A percentile compares a stretch with the other conserved stretches of the same genome.
Evolutionary conservation across 2,797 vertebrate genomes (phyloP).

Genomic region (Harpagifer antarcticus): DNA sequence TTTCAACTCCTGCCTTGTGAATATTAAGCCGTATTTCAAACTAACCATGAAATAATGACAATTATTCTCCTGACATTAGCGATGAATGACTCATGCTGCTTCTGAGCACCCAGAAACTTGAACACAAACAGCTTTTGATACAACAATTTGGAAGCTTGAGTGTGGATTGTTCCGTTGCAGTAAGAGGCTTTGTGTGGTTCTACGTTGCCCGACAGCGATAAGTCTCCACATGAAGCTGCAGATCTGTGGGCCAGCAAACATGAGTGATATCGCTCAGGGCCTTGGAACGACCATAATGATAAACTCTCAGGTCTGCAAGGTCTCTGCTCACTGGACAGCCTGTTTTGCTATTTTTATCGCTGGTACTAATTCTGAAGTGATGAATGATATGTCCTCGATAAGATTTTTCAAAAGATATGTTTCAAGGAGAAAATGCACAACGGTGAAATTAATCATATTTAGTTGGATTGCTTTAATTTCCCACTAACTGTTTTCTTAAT

Average conservation of each 20-base stretch:
- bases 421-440: conserved; percentile 50
- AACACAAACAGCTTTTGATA: conserved; percentile 35
- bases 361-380: conserved; percentile 63
- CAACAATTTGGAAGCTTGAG: conserved; percentile 74
- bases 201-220: conserved; percentile 38
- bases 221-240: conserved; percentile 62
- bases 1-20: conserved; percentile 74
- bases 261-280: conserved; percentile 85
- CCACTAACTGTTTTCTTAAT: conserved; percentile 32
- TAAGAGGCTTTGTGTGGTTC: conserved; percentile 38
- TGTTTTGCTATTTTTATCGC: conserved; percentile 32
- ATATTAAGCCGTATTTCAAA: conserved; percentile 79
- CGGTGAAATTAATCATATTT: conserved; percentile 33
- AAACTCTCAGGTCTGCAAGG: conserved; percentile 74
- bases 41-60: conserved; percentile 79
- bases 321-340: conserved; percentile 35
- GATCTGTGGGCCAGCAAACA: conserved; percentile 68
- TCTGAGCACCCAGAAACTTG: conserved; percentile 32
- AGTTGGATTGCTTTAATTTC: conserved; percentile 2
- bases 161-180: conserved; percentile 60
- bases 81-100: conserved; percentile 46
- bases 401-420: conserved; percentile 70
- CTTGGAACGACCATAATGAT: conserved; percentile 68
- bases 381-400: conserved; percentile 88
- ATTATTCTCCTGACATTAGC: conserved; percentile 71